Percentiles rank a stretch among this genome's conserved stretches.
Conservation (phyloP, 2,113 vertebrate species). For the Benitochromis conjunctus region DNA sequence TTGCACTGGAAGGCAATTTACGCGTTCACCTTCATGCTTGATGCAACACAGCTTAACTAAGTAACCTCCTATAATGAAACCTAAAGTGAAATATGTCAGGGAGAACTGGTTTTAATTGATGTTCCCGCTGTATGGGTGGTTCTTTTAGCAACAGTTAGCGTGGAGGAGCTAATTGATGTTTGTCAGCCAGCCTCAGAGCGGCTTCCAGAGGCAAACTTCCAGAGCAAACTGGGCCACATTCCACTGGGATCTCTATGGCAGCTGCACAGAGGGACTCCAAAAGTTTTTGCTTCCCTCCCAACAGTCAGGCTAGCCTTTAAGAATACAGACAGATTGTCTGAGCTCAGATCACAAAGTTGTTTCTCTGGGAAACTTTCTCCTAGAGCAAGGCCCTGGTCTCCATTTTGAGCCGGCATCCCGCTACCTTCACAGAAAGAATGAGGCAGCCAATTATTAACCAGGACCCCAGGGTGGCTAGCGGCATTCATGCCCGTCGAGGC, state of each 20-base stretch:
- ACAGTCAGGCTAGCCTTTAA: constrained; percentile 13
- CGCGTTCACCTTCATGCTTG: constrained; percentile 9
- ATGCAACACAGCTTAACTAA: neutral
- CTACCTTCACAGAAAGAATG: constrained; percentile 63
- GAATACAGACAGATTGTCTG: constrained; percentile 28
- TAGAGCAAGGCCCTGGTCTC: constrained; percentile 5
- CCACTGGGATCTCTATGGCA: constrained; percentile 69
- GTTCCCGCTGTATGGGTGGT: constrained; percentile 43
- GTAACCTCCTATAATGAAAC: constrained; percentile 1
- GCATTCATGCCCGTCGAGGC: constrained; percentile 53
- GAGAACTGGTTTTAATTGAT: constrained; percentile 31
- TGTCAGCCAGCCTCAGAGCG: constrained; percentile 41
- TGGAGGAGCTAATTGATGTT: constrained; percentile 62
- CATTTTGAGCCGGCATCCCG: constrained; percentile 36
- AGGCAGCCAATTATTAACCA: constrained; percentile 74
- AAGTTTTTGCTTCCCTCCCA: constrained; percentile 37
- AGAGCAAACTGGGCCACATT: constrained; percentile 69
- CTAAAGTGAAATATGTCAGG: constrained; percentile 8
- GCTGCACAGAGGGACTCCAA: constrained; percentile 62
- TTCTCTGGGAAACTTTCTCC: constrained; percentile 40
- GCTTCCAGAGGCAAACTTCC: constrained; percentile 61
- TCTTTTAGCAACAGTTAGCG: constrained; percentile 48
- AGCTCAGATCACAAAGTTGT: constrained; percentile 29
- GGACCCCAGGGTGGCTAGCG: constrained; percentile 57
- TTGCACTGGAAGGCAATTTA: neutral